phyloP scores from a whole-genome alignment of 2,797 vertebrate genomes.

The Mergus octosetaceus region DNA sequence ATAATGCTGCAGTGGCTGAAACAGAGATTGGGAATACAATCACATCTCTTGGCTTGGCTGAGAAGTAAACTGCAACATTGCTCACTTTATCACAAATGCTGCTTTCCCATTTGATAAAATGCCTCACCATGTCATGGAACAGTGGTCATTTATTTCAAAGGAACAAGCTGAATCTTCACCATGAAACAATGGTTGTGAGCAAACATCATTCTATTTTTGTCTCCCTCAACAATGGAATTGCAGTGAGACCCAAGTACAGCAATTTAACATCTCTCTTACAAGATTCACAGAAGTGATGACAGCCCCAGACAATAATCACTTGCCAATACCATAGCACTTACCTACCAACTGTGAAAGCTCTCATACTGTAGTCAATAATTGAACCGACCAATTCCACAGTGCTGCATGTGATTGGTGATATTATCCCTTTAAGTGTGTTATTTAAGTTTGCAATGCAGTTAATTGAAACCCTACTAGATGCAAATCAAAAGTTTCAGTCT shows the following conservation, averaged over 20 bases:
- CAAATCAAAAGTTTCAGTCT: conserved; percentile 87
- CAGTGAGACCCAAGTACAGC: conserved; percentile 30
- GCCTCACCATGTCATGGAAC: conserved; percentile 39
- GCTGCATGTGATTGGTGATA: conserved; percentile 79
- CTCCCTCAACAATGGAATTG: conserved; percentile 51
- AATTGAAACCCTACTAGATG: conserved; percentile 86
- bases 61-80: conserved; percentile 18
- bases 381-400: conserved; percentile 70
- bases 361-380: conserved; percentile 61
- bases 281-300: conserved; percentile 31
- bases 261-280: conserved; percentile 57
- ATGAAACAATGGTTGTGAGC: conserved; percentile 36
- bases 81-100: conserved; percentile 48
- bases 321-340: conserved; percentile 53
- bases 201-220: conserved; percentile 46
- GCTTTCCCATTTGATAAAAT: conserved; percentile 62
- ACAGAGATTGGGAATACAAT: conserved; percentile 39
- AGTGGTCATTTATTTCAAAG: conserved; percentile 55
- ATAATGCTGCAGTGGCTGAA: conserved; percentile 52
- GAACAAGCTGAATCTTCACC: conserved; percentile 51
- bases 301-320: conserved; percentile 50
- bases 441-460: conserved; percentile 84
- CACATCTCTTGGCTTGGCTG: conserved; percentile 32
- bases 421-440: conserved; percentile 83
- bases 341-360: conserved; percentile 66